These are phyloP conservation scores for Eupeodes corollae DNA, from an alignment of 1,140 invertebrate species.

Conservation along the genomic window DNA sequence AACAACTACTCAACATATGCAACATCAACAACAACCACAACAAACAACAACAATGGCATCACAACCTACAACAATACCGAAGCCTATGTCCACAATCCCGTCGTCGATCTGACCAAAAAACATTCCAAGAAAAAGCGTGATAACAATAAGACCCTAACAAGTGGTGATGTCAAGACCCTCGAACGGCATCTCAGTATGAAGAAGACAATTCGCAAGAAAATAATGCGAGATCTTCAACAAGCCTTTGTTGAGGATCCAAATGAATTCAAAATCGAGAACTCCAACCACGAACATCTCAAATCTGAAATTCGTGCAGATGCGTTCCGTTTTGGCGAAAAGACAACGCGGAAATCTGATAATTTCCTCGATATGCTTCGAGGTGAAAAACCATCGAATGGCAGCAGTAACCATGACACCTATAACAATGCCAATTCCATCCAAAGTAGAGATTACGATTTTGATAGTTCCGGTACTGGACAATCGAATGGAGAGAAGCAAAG, in stretches of 20 bases:
- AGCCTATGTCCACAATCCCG: too few relatives aligned
- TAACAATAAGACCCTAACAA: conserved; percentile 49
- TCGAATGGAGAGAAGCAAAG: conserved; percentile 47
- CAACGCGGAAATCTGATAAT: conserved; percentile 27
- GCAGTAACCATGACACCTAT: conserved; percentile 43
- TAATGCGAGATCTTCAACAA: conserved; percentile 68
- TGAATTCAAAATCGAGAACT: conserved; percentile 56
- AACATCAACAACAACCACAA: background rate
- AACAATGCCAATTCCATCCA: conserved; percentile 38
- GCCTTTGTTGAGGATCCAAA: conserved; percentile 64
- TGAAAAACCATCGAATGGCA: conserved; percentile 37
- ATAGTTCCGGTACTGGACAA: conserved; percentile 18
- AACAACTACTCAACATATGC: conserved; percentile 2
- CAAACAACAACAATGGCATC: conserved; percentile 3
- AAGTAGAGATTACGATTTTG: conserved; percentile 34
- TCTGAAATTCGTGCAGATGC: conserved; percentile 55
- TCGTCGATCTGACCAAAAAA: conserved; percentile 33
- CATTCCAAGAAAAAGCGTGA: conserved; percentile 48
- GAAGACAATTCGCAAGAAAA: conserved; percentile 74
- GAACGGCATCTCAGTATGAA: conserved; percentile 77
- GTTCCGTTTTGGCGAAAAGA: conserved; percentile 51
- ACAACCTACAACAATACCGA: too few relatives aligned
- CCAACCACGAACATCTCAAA: conserved; percentile 53
- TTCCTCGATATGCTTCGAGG: conserved; percentile 58
- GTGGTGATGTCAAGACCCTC: conserved; percentile 61